Evolutionary conservation across 2,888 invertebrate genomes (phyloP), one percentile per base, ranked within the genome.

Genomic region (Pollenia labialis): DNA sequence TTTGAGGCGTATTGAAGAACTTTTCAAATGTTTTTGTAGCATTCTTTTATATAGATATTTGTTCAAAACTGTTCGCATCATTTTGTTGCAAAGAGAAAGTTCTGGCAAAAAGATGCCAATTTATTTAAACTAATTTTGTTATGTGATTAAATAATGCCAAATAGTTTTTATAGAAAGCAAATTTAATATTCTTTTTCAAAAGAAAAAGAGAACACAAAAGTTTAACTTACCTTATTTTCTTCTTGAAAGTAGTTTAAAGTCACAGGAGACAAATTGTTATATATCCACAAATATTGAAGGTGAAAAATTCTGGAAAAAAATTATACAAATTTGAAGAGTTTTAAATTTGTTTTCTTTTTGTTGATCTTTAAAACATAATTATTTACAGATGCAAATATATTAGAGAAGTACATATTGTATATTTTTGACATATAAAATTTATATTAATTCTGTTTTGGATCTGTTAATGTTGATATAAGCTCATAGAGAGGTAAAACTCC

Each of bases 1-100:
- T 84, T 87, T 77, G 68, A 87, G 87, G 68, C 87, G 77, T 84
- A 60, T 84, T 64, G 56, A 64, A 48, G 44, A 80, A 62, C 60
- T 68, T 77, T 77, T 68, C 74, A 44, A 76, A 69, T 60, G 50
- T 56, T 60, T 68, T 60, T 60, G 23, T 50, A 52, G 9, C 69
- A 56, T 72, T 64, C 64, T 14, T 68, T 44, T 23, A 23, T 23
- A 23, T 23, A 23, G 23, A 10, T 44, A 14, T n/a, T n/a, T 72
- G 23, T 23, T 58, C n/a, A 66, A 58, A 23, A 56, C 60, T 69
- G 10, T 58, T 60, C 18, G 44, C 32, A 46, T 52, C 75, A 44
- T 75, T 32, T 75, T 56, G 12, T 16, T 48, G 40, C 12, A n/a
- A 44, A 58, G 40, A 48, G 72, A 81, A 81, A 60, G 16, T 68